Base-by-base conservation (phyloP, 2,888 invertebrate genomes). In the Aspidiotus destructor region DNA sequence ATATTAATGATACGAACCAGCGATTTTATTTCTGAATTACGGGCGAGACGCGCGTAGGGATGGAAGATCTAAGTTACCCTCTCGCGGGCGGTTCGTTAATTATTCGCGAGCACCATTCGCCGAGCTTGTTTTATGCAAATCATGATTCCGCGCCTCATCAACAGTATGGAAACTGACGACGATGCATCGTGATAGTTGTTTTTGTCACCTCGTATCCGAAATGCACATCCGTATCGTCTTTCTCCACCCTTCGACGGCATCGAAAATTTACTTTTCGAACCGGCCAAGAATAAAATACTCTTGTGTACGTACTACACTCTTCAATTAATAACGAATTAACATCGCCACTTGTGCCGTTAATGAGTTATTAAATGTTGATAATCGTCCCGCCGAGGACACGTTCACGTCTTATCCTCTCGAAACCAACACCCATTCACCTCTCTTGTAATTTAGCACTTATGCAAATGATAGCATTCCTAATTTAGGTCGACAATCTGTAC, bases 311-410 rank as follows among this genome's bases (percentile, higher is more conserved):
- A 28, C 28, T 28, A 28, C 28, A 28, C 28, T 28, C 28, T 28
- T 28, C 42, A 57, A 60, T 65, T 65, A 65, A 48, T 65, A 65
- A 57, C 28, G 42, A 60, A 65, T 65, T 65, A 65, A 58, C 60
- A 28, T 8, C n/a, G 8, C 8, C 44, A 11, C 58, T 64, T 41
- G 44, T 28, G 58, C 7, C 58, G 57, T 65, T 65, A 65, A 65
- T 65, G 57, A 16, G 58, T 44, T 44, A 58, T 65, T 65, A 65
- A 65, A 48, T 48, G 10, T 13, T 48, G 48, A n/a, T n/a, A 48
- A 48, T 11, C 48, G 48, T 48, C 11, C 48, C 11, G 48, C 48
- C n/a, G 48, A n/a, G 48, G 5, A 28, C 28, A 28, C 28, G 28
- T 5, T 28, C 28, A 5, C 28, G 28, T 28, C 28, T 28, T n/a